phyloP scores from a whole-genome alignment of 30 jellyfish, hydroid and myxozoan genomes.

The Cassiopea xamachana region DNA sequence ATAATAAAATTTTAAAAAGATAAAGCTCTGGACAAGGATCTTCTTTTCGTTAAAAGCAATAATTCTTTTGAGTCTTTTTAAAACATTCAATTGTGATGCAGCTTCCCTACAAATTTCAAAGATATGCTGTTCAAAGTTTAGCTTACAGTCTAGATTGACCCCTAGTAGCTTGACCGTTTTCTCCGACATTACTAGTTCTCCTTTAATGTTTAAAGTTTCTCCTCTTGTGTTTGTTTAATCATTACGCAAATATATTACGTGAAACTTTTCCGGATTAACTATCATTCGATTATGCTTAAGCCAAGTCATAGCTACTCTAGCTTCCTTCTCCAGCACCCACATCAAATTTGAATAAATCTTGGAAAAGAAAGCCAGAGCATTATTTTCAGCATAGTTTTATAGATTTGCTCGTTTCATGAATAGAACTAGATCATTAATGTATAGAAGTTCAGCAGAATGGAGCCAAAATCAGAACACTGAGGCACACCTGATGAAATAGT shows the following conservation, averaged over 20 bases:
- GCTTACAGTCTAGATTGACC: conserved; percentile 34
- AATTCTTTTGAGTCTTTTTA: conserved; percentile 29
- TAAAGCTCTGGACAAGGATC: conserved; percentile 43
- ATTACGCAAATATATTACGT: conserved; percentile 1
- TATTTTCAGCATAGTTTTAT: conserved; percentile 26
- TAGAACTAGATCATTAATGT: conserved; percentile 17
- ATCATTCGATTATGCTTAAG: conserved; percentile 36
- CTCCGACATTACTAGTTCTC: conserved; percentile 38
- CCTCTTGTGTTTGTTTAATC: conserved; percentile 47
- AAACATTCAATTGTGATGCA: conserved; percentile 64
- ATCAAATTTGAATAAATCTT: neutral
- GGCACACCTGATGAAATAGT: conserved; percentile 26
- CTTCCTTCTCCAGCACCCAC: neutral
- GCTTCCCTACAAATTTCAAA: conserved; percentile 37
- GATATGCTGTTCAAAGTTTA: conserved; percentile 43
- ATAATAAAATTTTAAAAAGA: conserved; percentile 36
- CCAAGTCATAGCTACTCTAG: neutral
- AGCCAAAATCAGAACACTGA: conserved; percentile 42
- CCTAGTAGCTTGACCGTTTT: conserved; percentile 65
- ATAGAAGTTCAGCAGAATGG: neutral
- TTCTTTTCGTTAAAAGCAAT: conserved; percentile 27
- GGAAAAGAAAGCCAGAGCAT: conserved; percentile 33
- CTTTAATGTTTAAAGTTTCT: conserved; percentile 24
- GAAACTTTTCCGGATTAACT: conserved; percentile 60
- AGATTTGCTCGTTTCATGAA: conserved; percentile 12